Conservation (phyloP, 2,113 vertebrate species). For the Macheiramphus alcinus region DNA sequence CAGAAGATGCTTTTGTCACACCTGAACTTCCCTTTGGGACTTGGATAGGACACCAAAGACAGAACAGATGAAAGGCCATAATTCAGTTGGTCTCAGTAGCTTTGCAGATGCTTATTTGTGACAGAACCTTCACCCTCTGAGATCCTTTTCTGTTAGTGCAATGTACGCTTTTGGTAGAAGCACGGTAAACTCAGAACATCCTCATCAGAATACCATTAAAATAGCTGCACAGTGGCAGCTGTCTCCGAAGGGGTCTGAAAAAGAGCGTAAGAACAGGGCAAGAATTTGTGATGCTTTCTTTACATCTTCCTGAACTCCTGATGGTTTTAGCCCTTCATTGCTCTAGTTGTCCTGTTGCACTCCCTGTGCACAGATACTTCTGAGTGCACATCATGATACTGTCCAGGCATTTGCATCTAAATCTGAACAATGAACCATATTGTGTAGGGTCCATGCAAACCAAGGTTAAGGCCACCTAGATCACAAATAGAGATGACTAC, state of each 20-base stretch:
- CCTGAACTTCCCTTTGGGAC: slow-evolving; percentile 12
- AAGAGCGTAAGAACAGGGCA: background rate
- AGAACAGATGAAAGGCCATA: background rate
- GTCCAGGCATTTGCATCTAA: background rate
- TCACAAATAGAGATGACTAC: background rate
- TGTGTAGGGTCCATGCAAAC: background rate
- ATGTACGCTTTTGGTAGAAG: background rate
- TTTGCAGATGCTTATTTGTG: background rate
- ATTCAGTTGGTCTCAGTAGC: background rate
- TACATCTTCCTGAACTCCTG: background rate
- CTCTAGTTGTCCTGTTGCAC: background rate
- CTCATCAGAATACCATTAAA: background rate
- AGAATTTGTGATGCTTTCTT: background rate
- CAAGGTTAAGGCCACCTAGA: background rate
- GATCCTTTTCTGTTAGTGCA: background rate
- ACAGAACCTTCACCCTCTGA: background rate
- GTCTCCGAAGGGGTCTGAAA: background rate
- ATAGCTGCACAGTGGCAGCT: background rate
- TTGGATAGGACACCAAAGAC: background rate
- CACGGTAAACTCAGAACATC: background rate
- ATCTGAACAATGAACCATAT: background rate
- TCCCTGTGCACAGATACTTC: background rate
- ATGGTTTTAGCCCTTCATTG: background rate
- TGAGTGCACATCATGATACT: background rate
- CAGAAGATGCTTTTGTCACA: background rate